phyloP scores from a whole-genome alignment of 2,888 invertebrate species.

The Athalia cordata region DNA sequence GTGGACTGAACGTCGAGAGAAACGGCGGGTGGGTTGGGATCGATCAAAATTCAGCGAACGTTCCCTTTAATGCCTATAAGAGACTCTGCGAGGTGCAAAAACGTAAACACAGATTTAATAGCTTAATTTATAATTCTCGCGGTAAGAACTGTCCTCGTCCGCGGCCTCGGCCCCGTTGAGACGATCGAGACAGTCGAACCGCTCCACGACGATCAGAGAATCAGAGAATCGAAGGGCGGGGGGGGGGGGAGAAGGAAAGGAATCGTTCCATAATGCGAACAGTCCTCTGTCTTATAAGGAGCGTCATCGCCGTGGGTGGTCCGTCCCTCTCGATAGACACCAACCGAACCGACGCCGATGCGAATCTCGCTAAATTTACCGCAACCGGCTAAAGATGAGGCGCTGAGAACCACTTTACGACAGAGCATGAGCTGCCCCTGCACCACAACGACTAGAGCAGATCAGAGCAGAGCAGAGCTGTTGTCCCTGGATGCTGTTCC shows the following conservation, averaged over 20 bases:
- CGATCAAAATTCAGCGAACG: conserved; percentile 35
- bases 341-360: neutral
- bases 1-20: conserved; percentile 2
- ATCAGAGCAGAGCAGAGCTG: neutral
- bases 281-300: conserved; percentile 69
- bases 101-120: conserved; percentile 66
- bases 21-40: conserved; percentile 4
- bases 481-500: conserved; percentile 27
- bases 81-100: conserved; percentile 24
- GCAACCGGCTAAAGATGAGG: conserved; percentile 12
- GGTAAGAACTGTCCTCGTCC: conserved; percentile 39
- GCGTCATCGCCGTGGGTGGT: conserved; percentile 71
- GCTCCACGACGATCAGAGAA: conserved; percentile 40
- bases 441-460: conserved; percentile 4
- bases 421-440: neutral
- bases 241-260: conserved; percentile 59
- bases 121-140: conserved; percentile 71
- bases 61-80: conserved; percentile 42
- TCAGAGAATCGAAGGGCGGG: conserved; percentile 50
- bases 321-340: conserved; percentile 51
- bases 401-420: conserved; percentile 37
- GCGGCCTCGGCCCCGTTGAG: conserved; percentile 48
- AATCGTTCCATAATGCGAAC: conserved; percentile 63
- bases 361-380: conserved; percentile 21
- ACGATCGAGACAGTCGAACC: conserved; percentile 59